Evolutionary conservation across 2,113 vertebrate species (phyloP), one percentile per base, ranked within the genome.

Genomic region (Petroica traversi): DNA sequence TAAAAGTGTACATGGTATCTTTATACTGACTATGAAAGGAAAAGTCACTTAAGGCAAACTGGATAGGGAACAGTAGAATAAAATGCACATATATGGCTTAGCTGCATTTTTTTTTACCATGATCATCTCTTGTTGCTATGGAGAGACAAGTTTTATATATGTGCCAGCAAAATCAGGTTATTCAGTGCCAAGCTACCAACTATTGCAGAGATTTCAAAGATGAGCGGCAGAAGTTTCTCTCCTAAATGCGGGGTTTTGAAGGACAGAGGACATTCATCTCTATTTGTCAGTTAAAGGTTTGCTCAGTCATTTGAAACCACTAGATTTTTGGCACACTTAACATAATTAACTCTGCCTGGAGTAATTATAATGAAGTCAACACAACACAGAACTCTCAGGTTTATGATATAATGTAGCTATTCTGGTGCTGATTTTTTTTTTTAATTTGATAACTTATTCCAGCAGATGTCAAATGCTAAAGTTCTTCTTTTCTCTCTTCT

Each of bases 81-180:
- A 94, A 93, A 76, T 45, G 33, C 3, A 2, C 22, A 33, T 95
- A 45, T 84, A 61, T 66, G 33, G 58, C 31, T 82, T 72, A 79
- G 66, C 45, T 85, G 77, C 62, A 36, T 80, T 46, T 84, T 46
- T 84, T 81, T 57, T 86, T 84, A 71, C 67, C 61, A 64, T 12
- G 24, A 77, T 94, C 62, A 74, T 86, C 72, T 93, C 84, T 57
- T 64, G 95, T 97, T 97, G 96, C 96, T 92, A 94, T 78, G 92
- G 94, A 94, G 75, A 96, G 57, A 66, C 38, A 72, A 54, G 26
- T 92, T 88, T 85, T 61, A 57, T 67, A 59, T 77, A 81, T 1
- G 8, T 93, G 88, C 82, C 93, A 93, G 63, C 51, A 94, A 55
- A 85, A 61, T 38, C 0, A 0, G 24, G n/a, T 45, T 80, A 45